Conservation (phyloP, 2,797 vertebrate species). For the Pseudomugil gertrudae region DNA sequence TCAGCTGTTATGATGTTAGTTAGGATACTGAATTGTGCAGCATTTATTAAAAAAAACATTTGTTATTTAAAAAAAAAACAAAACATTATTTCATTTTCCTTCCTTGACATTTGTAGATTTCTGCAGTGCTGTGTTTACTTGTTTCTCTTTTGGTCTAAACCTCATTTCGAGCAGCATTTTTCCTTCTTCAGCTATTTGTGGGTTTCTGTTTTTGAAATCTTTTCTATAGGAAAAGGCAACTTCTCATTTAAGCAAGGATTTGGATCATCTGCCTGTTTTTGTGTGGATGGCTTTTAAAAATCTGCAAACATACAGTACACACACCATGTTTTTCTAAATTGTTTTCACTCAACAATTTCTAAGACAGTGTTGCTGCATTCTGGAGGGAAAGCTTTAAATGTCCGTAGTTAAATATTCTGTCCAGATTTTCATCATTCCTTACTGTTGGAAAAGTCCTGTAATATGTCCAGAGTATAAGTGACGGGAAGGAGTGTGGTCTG, state of each 20-base stretch:
- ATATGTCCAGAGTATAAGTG: constrained; percentile 24
- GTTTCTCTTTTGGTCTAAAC: neutral
- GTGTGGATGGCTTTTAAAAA: neutral
- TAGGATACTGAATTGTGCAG: neutral
- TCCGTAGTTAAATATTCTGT: constrained; percentile 20
- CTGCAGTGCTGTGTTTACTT: neutral
- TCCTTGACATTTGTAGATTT: neutral
- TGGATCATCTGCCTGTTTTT: neutral
- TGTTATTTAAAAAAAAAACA: too few species aligned
- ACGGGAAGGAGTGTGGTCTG: constrained; percentile 35
- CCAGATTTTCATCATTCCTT: constrained; percentile 39
- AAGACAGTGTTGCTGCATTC: neutral
- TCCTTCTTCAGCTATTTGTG: neutral
- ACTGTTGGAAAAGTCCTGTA: constrained; percentile 44
- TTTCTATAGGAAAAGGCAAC: neutral
- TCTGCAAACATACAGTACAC: neutral
- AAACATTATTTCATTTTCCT: too few species aligned
- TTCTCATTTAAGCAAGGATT: neutral
- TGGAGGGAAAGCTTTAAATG: constrained; percentile 14
- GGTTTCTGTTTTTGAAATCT: neutral
- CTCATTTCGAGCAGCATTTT: neutral
- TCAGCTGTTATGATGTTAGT: neutral
- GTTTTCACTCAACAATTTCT: neutral
- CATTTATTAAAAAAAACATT: neutral
- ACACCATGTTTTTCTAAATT: neutral